phyloP scores from a whole-genome alignment of 2,888 invertebrate species.

The Tineola bisselliella region DNA sequence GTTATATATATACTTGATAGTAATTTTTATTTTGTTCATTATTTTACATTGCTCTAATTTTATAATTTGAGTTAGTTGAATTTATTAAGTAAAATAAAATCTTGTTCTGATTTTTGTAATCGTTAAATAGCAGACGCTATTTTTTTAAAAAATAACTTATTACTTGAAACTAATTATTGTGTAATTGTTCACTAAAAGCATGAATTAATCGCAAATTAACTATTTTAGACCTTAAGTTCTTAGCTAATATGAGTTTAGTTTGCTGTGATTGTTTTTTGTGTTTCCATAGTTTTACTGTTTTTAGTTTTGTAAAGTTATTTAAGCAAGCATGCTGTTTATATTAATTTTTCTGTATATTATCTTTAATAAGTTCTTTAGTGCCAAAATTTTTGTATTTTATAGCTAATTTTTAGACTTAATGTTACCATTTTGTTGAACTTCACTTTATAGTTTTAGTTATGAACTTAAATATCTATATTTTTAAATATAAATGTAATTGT shows the following conservation, averaged over 20 bases:
- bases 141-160: no score
- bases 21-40: no score
- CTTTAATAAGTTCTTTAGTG: not conserved
- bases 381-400: not conserved
- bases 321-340: slow-evolving; percentile 11
- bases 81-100: no score
- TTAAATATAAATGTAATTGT: no score
- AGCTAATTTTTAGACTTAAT: not conserved
- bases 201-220: not conserved
- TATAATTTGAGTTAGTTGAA: no score
- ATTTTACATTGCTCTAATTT: no score
- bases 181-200: not conserved
- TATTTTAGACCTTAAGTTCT: not conserved
- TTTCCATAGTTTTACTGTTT: not conserved
- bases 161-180: no score
- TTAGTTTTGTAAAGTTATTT: not conserved
- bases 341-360: not conserved
- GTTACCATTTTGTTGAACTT: not conserved
- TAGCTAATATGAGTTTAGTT: not conserved
- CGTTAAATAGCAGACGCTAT: no score
- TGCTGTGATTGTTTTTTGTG: not conserved
- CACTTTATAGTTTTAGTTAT: slow-evolving; percentile 19
- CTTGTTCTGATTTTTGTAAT: no score
- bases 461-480: no score
- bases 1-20: no score